These are phyloP conservation scores for Quadriops clusia DNA, from an alignment of 2,888 invertebrate species.

Conservation along the genomic window DNA sequence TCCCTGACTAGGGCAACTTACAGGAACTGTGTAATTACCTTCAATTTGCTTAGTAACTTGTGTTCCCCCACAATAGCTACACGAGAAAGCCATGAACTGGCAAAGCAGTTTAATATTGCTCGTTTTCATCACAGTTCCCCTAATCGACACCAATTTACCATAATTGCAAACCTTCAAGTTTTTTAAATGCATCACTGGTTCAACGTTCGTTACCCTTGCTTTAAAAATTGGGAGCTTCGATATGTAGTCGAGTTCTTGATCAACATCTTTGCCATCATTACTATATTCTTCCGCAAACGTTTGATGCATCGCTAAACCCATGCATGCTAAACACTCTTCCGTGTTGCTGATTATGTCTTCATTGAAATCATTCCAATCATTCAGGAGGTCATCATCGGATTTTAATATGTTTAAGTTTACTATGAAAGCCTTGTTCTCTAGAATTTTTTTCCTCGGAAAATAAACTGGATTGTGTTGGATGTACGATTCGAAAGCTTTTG, in stretches of 20 bases:
- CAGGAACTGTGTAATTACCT: conserved; percentile 48
- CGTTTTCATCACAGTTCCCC: conserved; percentile 76
- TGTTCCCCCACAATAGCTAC: conserved; percentile 51
- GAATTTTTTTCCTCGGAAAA: conserved; percentile 44
- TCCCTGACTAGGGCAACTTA: conserved; percentile 42
- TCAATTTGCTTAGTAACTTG: conserved; percentile 56
- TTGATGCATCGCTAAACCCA: conserved; percentile 74
- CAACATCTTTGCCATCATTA: conserved; percentile 20
- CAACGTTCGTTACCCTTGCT: conserved; percentile 50
- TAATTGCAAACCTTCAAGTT: conserved; percentile 61
- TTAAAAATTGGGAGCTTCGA: conserved; percentile 40
- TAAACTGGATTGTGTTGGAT: conserved; percentile 37
- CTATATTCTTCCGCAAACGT: conserved; percentile 33
- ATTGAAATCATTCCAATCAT: conserved; percentile 41
- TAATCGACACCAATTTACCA: conserved; percentile 67
- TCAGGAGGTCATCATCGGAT: conserved; percentile 44
- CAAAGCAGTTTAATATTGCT: conserved; percentile 62
- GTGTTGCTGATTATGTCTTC: conserved; percentile 57
- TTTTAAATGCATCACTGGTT: conserved; percentile 53
- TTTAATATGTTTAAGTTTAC: conserved; percentile 46
- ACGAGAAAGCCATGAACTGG: conserved; percentile 67
- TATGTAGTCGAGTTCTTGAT: conserved; percentile 22
- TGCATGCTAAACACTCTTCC: conserved; percentile 51
- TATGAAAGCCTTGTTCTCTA: conserved; percentile 44
- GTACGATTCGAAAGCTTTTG: conserved; percentile 45